phyloP scores from a whole-genome alignment of 2,888 invertebrate species.

The Augochlorella aurata region DNA sequence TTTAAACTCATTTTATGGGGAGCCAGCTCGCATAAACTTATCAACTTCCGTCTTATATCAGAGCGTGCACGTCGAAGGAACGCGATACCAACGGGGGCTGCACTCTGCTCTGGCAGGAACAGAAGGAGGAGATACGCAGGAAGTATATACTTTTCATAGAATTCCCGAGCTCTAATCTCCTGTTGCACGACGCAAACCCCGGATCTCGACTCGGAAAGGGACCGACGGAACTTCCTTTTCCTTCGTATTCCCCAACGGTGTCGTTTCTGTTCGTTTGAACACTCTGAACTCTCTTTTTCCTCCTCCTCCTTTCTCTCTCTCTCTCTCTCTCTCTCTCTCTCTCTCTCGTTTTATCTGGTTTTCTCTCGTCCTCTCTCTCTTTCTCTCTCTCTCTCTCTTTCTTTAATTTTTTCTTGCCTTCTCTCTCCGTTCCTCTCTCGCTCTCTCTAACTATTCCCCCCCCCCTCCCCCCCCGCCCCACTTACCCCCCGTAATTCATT shows the following conservation, averaged over 20 bases:
- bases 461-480: background rate
- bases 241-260: slow-evolving; percentile 52
- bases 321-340: no score
- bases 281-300: background rate
- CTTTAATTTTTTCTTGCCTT: no score
- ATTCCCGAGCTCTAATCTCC: slow-evolving; percentile 61
- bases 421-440: no score
- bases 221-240: slow-evolving; percentile 37
- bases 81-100: slow-evolving; percentile 20
- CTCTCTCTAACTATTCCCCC: background rate
- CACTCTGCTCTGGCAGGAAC: background rate
- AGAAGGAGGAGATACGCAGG: slow-evolving; percentile 12
- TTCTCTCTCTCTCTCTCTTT: no score
- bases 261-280: slow-evolving; percentile 56
- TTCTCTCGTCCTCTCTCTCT: no score
- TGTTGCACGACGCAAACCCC: slow-evolving; percentile 50
- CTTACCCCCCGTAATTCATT: slow-evolving; percentile 62
- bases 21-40: background rate
- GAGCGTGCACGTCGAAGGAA: slow-evolving; percentile 15
- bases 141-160: slow-evolving; percentile 47
- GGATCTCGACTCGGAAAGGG: slow-evolving; percentile 27
- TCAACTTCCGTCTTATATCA: background rate
- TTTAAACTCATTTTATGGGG: background rate
- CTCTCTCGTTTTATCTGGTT: no score
- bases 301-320: no score